phyloP scores from a whole-genome alignment of 2,888 invertebrate genomes.

The Hyles lineata region DNA sequence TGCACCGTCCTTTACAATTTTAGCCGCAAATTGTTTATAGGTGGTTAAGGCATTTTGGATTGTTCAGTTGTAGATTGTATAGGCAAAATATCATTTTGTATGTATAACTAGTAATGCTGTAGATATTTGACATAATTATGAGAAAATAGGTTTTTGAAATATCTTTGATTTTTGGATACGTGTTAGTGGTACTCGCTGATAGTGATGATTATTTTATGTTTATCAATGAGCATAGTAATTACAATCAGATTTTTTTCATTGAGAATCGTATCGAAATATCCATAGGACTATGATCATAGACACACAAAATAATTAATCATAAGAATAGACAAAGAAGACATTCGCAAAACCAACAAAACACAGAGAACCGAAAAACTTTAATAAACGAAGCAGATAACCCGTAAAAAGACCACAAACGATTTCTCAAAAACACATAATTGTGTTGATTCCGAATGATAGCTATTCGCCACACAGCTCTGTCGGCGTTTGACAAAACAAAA shows the following conservation, averaged over 20 bases:
- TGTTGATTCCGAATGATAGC: conserved; percentile 22
- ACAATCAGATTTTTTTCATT: not conserved
- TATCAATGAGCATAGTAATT: not conserved
- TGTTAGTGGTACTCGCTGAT: too few relatives aligned
- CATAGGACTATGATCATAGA: not conserved
- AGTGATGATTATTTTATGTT: too few relatives aligned
- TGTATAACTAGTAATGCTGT: too few relatives aligned
- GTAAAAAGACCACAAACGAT: conserved; percentile 23
- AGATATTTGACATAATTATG: too few relatives aligned
- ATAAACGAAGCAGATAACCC: conserved; percentile 23
- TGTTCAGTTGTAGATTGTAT: not conserved
- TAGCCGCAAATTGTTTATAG: conserved; percentile 45
- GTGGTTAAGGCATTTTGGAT: not conserved
- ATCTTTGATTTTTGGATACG: too few relatives aligned
- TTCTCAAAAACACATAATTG: conserved; percentile 25
- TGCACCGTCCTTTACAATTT: conserved; percentile 62
- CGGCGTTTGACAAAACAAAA: conserved; percentile 70
- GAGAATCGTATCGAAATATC: not conserved
- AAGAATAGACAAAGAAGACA: not conserved
- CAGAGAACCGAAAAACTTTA: conserved; percentile 7
- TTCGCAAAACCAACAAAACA: conserved; percentile 6
- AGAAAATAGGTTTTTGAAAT: too few relatives aligned
- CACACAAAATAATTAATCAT: not conserved
- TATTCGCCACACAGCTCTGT: conserved; percentile 50
- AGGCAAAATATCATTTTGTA: too few relatives aligned